Base-by-base conservation (phyloP, 2,797 vertebrate species). In the Avahi laniger region DNA sequence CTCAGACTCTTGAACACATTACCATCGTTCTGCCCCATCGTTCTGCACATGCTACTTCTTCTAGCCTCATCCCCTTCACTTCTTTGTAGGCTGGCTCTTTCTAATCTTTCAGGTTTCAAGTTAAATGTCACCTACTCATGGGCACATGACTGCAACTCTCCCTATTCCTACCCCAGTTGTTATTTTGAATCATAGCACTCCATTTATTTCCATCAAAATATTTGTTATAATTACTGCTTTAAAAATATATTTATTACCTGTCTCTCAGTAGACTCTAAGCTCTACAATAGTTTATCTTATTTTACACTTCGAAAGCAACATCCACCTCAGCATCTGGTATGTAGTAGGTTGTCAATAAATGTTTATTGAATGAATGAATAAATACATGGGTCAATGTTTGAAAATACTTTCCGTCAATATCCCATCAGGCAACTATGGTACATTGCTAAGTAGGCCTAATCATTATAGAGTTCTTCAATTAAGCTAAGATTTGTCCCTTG, bases 321-420 rank as follows among this genome's bases (percentile, higher is more conserved):
- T 33, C 41, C 1, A 72, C 79, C 88, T 96, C 63, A 93, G 81
- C 57, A 69, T 88, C 85, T 75, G 59, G 22, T 48, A 73, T 24
- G 54, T 12, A 70, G 52, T 61, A 78, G n/a, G 59, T 48, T 89
- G 91, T 93, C 79, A 61, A 94, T 94, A 93, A 97, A 89, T 46
- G 28, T n/a, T 93, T 97, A 93, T 43, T 63, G 82, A 93, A 91
- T 94, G 80, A 89, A 94, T 94, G 63, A 95, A 95, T 78, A 92
- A 95, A 92, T 41, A 86, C 43, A 38, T 9, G 5, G 84, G 81
- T 97, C 94, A 85, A 52, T 84, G 80, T 96, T 91, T 89, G 75
- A 91, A 59, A 65, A 97, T 86, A 92, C 3, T 83, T 96, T 69
- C n/a, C 3, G 65, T 96, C 96, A 97, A 78, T 94, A 95, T n/a